Evolutionary conservation across 2,888 invertebrate genomes (phyloP).

Genomic region (Cephus rjabovi): DNA sequence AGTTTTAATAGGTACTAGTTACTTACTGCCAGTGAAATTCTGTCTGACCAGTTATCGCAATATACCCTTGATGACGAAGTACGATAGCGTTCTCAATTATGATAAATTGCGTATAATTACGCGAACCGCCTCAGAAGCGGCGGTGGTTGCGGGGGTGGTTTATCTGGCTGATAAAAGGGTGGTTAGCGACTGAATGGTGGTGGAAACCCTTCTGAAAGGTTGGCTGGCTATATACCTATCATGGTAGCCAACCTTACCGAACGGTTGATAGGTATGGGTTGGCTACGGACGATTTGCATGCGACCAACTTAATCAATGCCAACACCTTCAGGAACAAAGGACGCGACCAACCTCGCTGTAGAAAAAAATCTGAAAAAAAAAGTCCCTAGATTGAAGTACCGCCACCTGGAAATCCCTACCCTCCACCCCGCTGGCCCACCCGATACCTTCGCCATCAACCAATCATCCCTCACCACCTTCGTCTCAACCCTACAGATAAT

Average conservation of each 20-base stretch:
- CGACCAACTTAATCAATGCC: slow-evolving; percentile 62
- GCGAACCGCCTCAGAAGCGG: slow-evolving; percentile 24
- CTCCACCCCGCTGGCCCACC: neutral
- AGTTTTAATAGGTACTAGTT: too few species aligned
- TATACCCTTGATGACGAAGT: slow-evolving; percentile 34
- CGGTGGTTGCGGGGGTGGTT: slow-evolving; percentile 7
- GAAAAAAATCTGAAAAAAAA: too few species aligned
- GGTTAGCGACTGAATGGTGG: slow-evolving; percentile 4
- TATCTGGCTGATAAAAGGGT: slow-evolving; percentile 24
- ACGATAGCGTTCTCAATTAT: slow-evolving; percentile 51
- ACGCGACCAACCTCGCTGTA: too few species aligned
- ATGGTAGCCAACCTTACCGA: slow-evolving; percentile 7
- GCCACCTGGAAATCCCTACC: slow-evolving; percentile 7
- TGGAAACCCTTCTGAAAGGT: too few species aligned
- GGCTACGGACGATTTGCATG: slow-evolving; percentile 58
- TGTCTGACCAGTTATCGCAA: too few species aligned
- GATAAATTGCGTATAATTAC: slow-evolving; percentile 57
- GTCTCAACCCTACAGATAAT: slow-evolving; percentile 13
- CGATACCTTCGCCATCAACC: neutral
- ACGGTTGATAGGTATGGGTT: slow-evolving; percentile 32
- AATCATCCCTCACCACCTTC: slow-evolving; percentile 26
- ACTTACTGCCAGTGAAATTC: too few species aligned
- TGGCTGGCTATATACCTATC: too few species aligned
- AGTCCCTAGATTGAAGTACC: slow-evolving; percentile 12
- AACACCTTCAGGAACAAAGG: slow-evolving; percentile 48